phyloP scores from a whole-genome alignment of 2,888 invertebrate genomes.

The Lutraria lutraria region DNA sequence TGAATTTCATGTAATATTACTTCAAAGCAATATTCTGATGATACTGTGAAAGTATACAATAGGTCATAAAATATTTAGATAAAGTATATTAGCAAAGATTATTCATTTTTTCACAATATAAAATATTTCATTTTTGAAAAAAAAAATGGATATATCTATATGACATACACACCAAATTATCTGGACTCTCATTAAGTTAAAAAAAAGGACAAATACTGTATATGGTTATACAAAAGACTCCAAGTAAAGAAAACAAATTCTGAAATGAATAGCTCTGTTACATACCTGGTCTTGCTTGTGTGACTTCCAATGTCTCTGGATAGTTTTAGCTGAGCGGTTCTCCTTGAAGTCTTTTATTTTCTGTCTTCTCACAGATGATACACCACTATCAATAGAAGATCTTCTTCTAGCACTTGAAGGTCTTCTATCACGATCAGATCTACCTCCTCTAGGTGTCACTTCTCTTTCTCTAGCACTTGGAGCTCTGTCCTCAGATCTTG shows the following conservation, averaged over 20 bases:
- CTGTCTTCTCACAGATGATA: slow-evolving; percentile 58
- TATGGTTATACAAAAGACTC: neutral
- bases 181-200: too few relatives aligned
- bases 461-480: slow-evolving; percentile 37
- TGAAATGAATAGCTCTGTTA: neutral
- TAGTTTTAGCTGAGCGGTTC: slow-evolving; percentile 80
- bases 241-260: neutral
- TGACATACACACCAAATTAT: too few relatives aligned
- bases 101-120: too few relatives aligned
- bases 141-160: too few relatives aligned
- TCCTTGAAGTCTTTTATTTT: slow-evolving; percentile 72
- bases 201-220: too few relatives aligned
- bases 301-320: slow-evolving; percentile 81
- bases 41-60: too few relatives aligned
- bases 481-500: slow-evolving; percentile 53
- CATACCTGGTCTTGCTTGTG: slow-evolving; percentile 49
- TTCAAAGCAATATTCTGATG: too few relatives aligned
- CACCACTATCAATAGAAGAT: slow-evolving; percentile 68
- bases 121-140: too few relatives aligned
- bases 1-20: too few relatives aligned
- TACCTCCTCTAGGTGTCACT: slow-evolving; percentile 23
- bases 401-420: slow-evolving; percentile 68
- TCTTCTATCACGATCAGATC: slow-evolving; percentile 52
- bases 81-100: too few relatives aligned
- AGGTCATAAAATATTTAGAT: too few relatives aligned